Base-by-base conservation (phyloP, 1,140 invertebrate species). In the Drosophila varians region DNA sequence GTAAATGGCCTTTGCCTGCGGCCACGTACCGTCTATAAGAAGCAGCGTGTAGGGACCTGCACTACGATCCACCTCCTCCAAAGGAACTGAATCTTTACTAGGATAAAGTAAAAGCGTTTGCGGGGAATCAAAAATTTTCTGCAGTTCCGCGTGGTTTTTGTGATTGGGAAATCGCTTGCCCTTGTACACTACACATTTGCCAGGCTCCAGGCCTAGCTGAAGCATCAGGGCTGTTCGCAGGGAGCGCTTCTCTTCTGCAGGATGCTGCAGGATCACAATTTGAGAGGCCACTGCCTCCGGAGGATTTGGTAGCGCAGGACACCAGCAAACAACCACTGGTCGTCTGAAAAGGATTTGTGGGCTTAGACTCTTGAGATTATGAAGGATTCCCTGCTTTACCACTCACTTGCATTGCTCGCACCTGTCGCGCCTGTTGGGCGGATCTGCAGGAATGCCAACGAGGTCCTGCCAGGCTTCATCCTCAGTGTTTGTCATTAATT, bases 21-120 rank as follows among this genome's bases (percentile, higher is more conserved):
- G 95, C 97, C 97, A 99, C 26, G 97, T 99, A 23, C 97, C 97
- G 94, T 99, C 97, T 69, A 99, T 94, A 47, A 99, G 91, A 38
- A 99, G 92, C 34, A 98, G 92, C 91, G 97, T 98, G 79, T 96
- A 97, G 78, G 90, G 89, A 16, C 75, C 82, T 0, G 12, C 42
- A n/a, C 52, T 75, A n/a, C 92, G 70, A 34, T 93, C 89, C 14
- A 96, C 92, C n/a, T 72, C 43, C 42, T 91, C 90, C 48, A 91
- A 48, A 23, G 90, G 90, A 9, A 91, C 82, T 6, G 97, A 95
- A 75, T 93, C 92, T 76, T 94, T 92, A 51, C 96, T 96, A 25
- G 97, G 97, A 92, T 97, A 98, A 3, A 98, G 84, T 28, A 98
- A 91, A 51, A 98, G 72, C 23, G 96, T 96, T 89, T 97, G 94